Evolutionary conservation across 2,888 invertebrate genomes (phyloP).

Genomic region (Dermolepida albohirtum): DNA sequence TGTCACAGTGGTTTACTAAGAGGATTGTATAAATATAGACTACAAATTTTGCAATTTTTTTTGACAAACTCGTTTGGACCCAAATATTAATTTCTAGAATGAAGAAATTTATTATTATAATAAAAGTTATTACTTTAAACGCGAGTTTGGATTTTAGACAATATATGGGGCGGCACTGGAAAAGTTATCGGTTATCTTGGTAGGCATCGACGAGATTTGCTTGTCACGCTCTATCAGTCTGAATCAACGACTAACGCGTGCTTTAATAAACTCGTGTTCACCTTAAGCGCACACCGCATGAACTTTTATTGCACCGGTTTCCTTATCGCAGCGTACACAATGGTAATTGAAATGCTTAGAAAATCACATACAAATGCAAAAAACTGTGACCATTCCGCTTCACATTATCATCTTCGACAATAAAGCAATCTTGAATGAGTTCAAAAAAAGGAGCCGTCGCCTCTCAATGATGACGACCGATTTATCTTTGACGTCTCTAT

Average conservation of each 20-base stretch:
- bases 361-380: constrained; percentile 26
- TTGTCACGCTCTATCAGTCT: constrained; percentile 47
- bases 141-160: constrained; percentile 22
- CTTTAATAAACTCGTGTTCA: constrained; percentile 52
- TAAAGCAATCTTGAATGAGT: constrained; percentile 1
- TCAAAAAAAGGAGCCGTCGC: constrained; percentile 1
- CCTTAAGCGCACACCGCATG: constrained; percentile 45
- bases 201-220: constrained; percentile 27
- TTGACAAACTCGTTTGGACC: too few relatives aligned
- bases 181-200: constrained; percentile 30
- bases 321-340: constrained; percentile 29
- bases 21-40: too few relatives aligned
- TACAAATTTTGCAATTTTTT: too few relatives aligned
- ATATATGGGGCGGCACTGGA: constrained; percentile 22
- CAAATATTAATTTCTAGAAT: too few relatives aligned
- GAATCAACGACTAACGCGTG: constrained; percentile 44
- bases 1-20: too few relatives aligned
- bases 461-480: constrained; percentile 1
- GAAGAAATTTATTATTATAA: too few relatives aligned
- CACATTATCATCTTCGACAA: not conserved
- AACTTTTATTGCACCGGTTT: constrained; percentile 32
- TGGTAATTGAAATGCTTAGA: constrained; percentile 33
- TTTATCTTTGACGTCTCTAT: constrained; percentile 18
- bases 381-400: constrained; percentile 12
- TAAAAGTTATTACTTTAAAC: not conserved